Conservation (phyloP, 2,797 vertebrate species). For the Spinus pinus region DNA sequence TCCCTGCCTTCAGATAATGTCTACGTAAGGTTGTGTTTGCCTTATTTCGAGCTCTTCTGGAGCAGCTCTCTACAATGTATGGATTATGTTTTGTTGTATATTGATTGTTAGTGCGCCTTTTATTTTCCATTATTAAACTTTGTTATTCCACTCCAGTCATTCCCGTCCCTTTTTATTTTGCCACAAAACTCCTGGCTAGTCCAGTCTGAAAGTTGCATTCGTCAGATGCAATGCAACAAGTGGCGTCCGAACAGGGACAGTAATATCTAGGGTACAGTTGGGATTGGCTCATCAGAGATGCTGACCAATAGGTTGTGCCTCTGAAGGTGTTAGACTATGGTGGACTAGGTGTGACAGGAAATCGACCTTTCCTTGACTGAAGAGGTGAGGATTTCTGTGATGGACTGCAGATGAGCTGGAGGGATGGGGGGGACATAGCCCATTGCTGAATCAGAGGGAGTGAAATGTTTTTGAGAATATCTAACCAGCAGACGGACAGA, state of each 20-base stretch:
- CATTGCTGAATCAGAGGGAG: not conserved
- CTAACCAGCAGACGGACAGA: not conserved
- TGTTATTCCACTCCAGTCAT: not conserved
- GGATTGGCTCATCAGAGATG: not conserved
- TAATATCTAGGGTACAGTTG: not conserved
- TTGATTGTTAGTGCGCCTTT: not conserved
- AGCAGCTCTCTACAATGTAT: not conserved
- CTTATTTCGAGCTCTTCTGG: not conserved
- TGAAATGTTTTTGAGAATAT: not conserved
- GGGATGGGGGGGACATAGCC: not conserved
- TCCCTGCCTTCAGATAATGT: not conserved
- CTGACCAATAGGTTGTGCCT: not conserved
- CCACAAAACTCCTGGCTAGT: not conserved
- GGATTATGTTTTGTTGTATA: not conserved
- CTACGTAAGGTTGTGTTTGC: not conserved
- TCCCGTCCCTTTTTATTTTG: not conserved
- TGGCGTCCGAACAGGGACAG: not conserved
- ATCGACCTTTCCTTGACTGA: not conserved
- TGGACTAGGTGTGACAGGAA: not conserved
- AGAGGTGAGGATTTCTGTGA: not conserved
- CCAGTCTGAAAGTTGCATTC: rapidly evolving
- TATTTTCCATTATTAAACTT: not conserved
- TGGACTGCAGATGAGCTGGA: not conserved
- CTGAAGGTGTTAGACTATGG: not conserved
- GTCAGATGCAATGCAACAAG: not conserved